These are phyloP conservation scores for Pedetes capensis DNA, from an alignment of 2,113 vertebrate species.

Conservation along the genomic window DNA sequence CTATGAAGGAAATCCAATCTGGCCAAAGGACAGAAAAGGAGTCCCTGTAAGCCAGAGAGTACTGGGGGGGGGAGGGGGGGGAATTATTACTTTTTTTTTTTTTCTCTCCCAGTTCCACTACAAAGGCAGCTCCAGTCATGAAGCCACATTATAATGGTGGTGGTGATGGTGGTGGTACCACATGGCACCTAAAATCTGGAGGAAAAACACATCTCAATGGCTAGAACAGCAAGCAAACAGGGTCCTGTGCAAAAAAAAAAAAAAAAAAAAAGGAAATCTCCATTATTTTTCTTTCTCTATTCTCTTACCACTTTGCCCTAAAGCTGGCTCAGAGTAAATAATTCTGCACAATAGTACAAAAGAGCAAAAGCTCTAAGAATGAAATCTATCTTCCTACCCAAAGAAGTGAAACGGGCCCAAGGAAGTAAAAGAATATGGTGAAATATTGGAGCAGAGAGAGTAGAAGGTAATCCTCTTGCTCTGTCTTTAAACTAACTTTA, in stretches of 20 bases:
- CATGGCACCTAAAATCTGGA: not conserved
- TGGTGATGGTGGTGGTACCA: too few species aligned
- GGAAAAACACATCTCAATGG: not conserved
- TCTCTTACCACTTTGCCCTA: not conserved
- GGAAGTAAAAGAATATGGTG: not conserved
- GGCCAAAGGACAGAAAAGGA: not conserved
- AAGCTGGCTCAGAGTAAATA: not conserved
- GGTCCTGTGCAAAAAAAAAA: not conserved
- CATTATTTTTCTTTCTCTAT: not conserved
- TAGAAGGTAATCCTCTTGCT: not conserved
- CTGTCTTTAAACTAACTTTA: not conserved
- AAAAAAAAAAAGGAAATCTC: not conserved
- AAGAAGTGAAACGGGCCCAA: not conserved
- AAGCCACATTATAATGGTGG: not conserved
- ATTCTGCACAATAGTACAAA: not conserved
- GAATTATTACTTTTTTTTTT: not conserved
- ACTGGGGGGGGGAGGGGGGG: not conserved
- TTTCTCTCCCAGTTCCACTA: not conserved
- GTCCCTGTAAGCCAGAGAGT: not conserved
- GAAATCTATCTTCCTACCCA: not conserved
- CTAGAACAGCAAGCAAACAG: not conserved
- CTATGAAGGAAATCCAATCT: not conserved
- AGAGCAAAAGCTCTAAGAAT: not conserved
- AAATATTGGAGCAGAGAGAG: not conserved
- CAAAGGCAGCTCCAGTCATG: not conserved